Conservation (phyloP, 2,113 vertebrate species). For the Sciurus niger region DNA sequence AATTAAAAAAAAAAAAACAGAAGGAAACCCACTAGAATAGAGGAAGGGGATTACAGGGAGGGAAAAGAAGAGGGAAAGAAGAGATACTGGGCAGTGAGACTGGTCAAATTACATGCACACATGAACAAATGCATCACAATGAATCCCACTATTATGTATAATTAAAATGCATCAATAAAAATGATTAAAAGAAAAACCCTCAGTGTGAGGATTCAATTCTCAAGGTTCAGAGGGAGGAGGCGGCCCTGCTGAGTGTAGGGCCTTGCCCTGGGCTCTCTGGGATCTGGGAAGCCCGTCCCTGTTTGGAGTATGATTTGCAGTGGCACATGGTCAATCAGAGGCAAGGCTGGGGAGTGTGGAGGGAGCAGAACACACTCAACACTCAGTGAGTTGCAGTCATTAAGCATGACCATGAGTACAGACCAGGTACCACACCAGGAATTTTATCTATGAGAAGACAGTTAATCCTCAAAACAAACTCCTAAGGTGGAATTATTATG, state of each 20-base stretch:
- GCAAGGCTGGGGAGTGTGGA: not conserved
- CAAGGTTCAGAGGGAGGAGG: not conserved
- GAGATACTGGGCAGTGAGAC: too few species aligned
- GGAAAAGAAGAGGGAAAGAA: too few species aligned
- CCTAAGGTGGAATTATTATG: not conserved
- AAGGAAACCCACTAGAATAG: too few species aligned
- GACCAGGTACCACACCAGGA: rapidly evolving
- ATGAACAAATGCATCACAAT: too few species aligned
- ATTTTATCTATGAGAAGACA: not conserved
- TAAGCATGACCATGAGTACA: not conserved
- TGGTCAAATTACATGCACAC: too few species aligned
- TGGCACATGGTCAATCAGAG: not conserved
- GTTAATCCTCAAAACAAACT: not conserved
- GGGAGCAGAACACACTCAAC: too few species aligned
- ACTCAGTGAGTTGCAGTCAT: not conserved
- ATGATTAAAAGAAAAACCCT: too few species aligned
- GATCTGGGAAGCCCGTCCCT: not conserved
- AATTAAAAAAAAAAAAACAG: too few species aligned
- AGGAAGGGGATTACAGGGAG: too few species aligned
- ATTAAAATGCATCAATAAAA: too few species aligned
- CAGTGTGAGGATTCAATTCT: not conserved
- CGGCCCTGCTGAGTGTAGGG: not conserved
- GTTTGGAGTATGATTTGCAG: not conserved
- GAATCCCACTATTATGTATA: too few species aligned
- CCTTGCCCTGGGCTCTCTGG: not conserved